Evolutionary conservation across 1,140 invertebrate species (phyloP).

Genomic region (Alviniconcha marisindica): DNA sequence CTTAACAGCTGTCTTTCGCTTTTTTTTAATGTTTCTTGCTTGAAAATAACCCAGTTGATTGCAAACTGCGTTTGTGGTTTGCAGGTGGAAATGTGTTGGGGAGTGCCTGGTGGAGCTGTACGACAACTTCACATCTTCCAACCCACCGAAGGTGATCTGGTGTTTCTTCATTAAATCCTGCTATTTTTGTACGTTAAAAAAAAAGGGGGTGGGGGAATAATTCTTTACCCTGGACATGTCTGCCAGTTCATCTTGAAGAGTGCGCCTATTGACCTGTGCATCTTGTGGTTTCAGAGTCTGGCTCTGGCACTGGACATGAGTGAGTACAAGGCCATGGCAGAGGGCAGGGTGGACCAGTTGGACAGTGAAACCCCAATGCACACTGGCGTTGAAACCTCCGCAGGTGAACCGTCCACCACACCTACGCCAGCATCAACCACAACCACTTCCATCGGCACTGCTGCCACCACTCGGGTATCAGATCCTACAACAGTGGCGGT

Average conservation of each 20-base stretch:
- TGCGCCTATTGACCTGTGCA: no score
- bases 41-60: no score
- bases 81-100: constrained; percentile 82
- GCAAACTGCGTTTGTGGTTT: no score
- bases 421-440: not conserved
- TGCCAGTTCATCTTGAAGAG: no score
- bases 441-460: not conserved
- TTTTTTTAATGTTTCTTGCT: no score
- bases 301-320: constrained; percentile 54
- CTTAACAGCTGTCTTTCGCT: no score
- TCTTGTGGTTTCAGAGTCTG: constrained; percentile 65
- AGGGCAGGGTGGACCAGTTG: constrained; percentile 4
- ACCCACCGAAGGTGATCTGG: constrained; percentile 62
- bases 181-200: no score
- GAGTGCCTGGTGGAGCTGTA: constrained; percentile 83
- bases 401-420: constrained; percentile 8
- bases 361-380: not conserved
- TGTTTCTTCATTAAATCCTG: not conserved
- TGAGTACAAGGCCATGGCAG: constrained; percentile 47
- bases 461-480: not conserved
- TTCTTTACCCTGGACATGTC: constrained; percentile 1
- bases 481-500: not conserved
- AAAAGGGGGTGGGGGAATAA: no score
- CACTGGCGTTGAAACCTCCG: not conserved
- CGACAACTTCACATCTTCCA: constrained; percentile 78